Evolutionary conservation across 2,797 vertebrate species (phyloP).

Genomic region (Megalops cyprinoides): DNA sequence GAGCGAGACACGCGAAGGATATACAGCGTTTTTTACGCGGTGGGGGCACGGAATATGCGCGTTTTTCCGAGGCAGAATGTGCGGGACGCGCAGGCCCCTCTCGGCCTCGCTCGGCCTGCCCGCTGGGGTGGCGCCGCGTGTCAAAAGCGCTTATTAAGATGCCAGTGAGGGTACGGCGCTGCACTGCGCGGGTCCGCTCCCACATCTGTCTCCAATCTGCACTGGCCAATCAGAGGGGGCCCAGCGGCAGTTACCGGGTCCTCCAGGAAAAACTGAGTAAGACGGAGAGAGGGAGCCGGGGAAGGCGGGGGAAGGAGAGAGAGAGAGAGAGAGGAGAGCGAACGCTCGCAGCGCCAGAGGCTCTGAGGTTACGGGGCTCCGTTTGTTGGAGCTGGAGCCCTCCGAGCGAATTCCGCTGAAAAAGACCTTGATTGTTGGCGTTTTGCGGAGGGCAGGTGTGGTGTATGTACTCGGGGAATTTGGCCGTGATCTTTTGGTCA

Average conservation of each 20-base stretch:
- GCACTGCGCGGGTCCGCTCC: slow-evolving; percentile 46
- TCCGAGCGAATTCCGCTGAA: slow-evolving; percentile 3
- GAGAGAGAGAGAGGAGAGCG: slow-evolving; percentile 55
- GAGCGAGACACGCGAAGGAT: neutral
- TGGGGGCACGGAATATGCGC: neutral
- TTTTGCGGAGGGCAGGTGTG: neutral
- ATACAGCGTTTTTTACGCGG: neutral
- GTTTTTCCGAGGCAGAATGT: slow-evolving; percentile 15
- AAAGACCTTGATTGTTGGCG: neutral
- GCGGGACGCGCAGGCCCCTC: slow-evolving; percentile 23
- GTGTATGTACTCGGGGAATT: neutral
- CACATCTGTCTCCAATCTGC: slow-evolving; percentile 62
- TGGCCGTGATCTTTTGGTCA: neutral
- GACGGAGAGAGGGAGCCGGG: slow-evolving; percentile 50
- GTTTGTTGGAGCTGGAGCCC: slow-evolving; percentile 18
- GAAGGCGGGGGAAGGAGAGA: slow-evolving; percentile 10
- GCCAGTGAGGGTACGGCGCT: slow-evolving; percentile 49
- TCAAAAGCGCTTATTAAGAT: slow-evolving; percentile 52
- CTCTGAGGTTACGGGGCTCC: neutral
- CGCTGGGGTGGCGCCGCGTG: slow-evolving; percentile 48
- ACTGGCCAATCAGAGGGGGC: slow-evolving; percentile 49
- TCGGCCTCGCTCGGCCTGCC: slow-evolving; percentile 32
- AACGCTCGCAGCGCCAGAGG: slow-evolving; percentile 46
- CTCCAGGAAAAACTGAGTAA: slow-evolving; percentile 65
- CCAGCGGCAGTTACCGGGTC: slow-evolving; percentile 43